Conservation (phyloP, 1,140 invertebrate species). For the Drosophila triauraria region DNA sequence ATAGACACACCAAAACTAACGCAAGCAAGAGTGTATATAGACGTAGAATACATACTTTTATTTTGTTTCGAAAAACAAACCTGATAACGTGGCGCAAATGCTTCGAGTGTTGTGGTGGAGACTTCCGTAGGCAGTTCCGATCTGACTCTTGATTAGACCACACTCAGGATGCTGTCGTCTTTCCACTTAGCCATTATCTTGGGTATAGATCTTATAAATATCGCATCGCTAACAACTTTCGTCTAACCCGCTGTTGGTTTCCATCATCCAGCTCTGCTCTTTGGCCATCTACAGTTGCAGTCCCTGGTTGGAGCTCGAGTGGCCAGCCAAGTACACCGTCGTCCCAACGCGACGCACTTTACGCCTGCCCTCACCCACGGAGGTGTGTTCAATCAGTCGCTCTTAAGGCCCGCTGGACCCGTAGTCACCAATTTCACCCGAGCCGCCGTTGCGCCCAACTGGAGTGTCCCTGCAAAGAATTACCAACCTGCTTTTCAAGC, state of each 20-base stretch:
- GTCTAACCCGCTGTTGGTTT: not conserved
- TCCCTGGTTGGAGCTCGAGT: conserved; percentile 5
- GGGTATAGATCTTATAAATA: conserved; percentile 35
- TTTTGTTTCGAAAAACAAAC: conserved; percentile 18
- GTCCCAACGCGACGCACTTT: conserved; percentile 31
- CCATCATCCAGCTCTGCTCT: conserved; percentile 39
- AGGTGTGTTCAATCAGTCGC: conserved; percentile 15
- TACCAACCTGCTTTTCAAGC: conserved; percentile 1
- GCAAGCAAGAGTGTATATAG: not conserved
- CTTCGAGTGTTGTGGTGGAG: not conserved
- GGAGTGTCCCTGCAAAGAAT: not conserved
- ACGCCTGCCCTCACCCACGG: conserved; percentile 37
- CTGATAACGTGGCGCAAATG: conserved; percentile 33
- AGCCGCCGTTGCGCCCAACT: conserved; percentile 2
- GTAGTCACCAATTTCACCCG: not conserved
- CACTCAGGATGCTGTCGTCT: conserved; percentile 40
- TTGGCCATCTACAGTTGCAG: conserved; percentile 33
- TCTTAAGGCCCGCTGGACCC: not conserved
- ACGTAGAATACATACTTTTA: not conserved
- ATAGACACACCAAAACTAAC: conserved; percentile 13
- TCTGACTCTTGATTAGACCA: conserved; percentile 30
- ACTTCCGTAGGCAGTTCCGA: conserved; percentile 39
- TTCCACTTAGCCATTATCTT: conserved; percentile 44
- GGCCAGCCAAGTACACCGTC: not conserved
- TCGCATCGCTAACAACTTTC: not conserved